A percentile compares a stretch with the other conserved stretches of the same genome.
These are phyloP conservation scores for Colinus virginianus DNA, from an alignment of 2,113 vertebrate species.

Conservation along the genomic window DNA sequence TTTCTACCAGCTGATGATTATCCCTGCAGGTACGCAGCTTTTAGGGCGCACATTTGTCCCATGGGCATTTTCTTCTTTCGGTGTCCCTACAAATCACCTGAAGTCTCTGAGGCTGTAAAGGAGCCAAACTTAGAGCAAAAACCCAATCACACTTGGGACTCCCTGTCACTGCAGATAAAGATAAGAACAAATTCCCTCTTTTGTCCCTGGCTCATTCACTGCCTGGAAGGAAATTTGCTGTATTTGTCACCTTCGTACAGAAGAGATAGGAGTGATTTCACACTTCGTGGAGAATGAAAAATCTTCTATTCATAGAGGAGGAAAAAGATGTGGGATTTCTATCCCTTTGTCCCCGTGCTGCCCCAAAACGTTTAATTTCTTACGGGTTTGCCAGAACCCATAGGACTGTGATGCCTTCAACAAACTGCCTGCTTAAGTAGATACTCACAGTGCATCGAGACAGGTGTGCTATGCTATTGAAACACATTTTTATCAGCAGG, in stretches of 20 bases:
- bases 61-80: background rate
- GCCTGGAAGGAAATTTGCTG: background rate
- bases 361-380: background rate
- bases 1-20: background rate
- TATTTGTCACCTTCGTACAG: background rate
- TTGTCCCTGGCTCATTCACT: background rate
- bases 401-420: background rate
- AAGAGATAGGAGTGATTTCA: background rate
- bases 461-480: conserved; percentile 8
- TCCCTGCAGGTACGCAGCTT: background rate
- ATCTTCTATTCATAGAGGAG: background rate
- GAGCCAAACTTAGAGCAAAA: conserved; percentile 25
- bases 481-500: conserved; percentile 23
- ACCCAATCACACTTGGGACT: background rate
- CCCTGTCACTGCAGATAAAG: background rate
- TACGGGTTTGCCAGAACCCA: background rate
- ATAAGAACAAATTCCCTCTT: background rate
- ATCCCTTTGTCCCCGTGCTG: background rate
- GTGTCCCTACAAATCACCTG: background rate
- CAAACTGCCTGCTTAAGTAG: background rate
- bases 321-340: background rate
- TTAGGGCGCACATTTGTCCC: background rate
- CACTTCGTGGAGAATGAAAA: background rate
- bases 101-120: conserved; percentile 26
- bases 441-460: background rate